phyloP scores from a whole-genome alignment of 2,888 invertebrate genomes.

The Neria commutata region DNA sequence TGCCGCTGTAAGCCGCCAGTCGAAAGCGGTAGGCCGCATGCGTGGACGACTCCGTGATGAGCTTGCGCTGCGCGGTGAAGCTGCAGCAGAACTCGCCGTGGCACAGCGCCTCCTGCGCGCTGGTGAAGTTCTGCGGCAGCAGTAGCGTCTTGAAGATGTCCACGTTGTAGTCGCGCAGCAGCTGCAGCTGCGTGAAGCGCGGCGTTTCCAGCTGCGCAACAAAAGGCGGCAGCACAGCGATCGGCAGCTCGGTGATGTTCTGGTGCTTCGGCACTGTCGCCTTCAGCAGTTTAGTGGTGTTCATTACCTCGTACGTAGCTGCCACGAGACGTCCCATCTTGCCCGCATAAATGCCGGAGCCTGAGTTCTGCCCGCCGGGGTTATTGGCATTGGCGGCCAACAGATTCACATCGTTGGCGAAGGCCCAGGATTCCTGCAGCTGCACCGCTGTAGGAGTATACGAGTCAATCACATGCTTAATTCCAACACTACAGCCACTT shows the following conservation, averaged over 20 bases:
- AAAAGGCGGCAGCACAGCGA: slow-evolving; percentile 31
- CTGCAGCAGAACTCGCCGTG: slow-evolving; percentile 55
- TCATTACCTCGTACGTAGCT: slow-evolving; percentile 39
- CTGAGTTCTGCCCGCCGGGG: slow-evolving; percentile 64
- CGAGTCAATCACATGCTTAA: slow-evolving; percentile 60
- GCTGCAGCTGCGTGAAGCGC: slow-evolving; percentile 38
- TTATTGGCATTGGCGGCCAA: slow-evolving; percentile 68
- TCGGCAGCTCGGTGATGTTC: slow-evolving; percentile 8
- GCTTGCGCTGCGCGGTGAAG: slow-evolving; percentile 37
- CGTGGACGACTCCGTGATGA: slow-evolving; percentile 15
- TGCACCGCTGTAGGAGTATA: slow-evolving; percentile 65
- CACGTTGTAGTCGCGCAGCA: slow-evolving; percentile 50
- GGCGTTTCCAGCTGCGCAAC: slow-evolving; percentile 32
- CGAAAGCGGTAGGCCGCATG: slow-evolving; percentile 48
- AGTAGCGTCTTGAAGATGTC: slow-evolving; percentile 42
- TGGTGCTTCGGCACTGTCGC: slow-evolving; percentile 49
- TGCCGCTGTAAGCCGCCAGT: slow-evolving; percentile 46
- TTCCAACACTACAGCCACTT: slow-evolving; percentile 30
- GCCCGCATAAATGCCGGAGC: slow-evolving; percentile 69
- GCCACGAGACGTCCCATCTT: slow-evolving; percentile 48
- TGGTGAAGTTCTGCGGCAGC: slow-evolving; percentile 31
- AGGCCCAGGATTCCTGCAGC: slow-evolving; percentile 68
- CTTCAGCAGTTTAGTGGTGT: slow-evolving; percentile 38
- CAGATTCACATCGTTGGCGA: slow-evolving; percentile 66
- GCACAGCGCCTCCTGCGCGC: slow-evolving; percentile 16